Conservation (phyloP, 2,113 vertebrate species). For the Amphiprion ocellaris region DNA sequence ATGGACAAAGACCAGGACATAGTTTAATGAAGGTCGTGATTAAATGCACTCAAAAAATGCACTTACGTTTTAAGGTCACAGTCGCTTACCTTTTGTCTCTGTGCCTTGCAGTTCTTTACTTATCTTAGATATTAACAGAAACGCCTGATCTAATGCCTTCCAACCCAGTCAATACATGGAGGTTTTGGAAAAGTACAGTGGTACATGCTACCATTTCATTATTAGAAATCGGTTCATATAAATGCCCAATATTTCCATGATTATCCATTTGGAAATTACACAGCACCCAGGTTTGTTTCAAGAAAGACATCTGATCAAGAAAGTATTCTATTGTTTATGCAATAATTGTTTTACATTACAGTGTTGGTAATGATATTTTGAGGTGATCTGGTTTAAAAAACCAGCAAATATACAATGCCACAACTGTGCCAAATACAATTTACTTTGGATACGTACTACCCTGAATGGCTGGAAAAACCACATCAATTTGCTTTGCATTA, state of each 20-base stretch:
- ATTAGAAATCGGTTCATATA: background rate
- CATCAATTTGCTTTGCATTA: conserved; percentile 18
- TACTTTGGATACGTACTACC: conserved; percentile 32
- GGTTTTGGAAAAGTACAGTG: background rate
- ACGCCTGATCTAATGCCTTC: conserved; percentile 12
- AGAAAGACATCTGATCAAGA: background rate
- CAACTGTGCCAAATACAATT: conserved; percentile 30
- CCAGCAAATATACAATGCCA: background rate
- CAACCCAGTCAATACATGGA: background rate
- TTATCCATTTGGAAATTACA: background rate
- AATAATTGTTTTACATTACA: conserved; percentile 40
- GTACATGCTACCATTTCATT: conserved; percentile 2
- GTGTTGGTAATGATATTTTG: background rate
- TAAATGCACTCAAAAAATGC: conserved; percentile 32
- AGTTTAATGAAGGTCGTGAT: conserved; percentile 11
- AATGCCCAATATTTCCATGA: background rate
- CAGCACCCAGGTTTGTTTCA: conserved; percentile 7
- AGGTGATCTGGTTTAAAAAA: conserved; percentile 8
- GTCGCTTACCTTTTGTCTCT: conserved; percentile 35
- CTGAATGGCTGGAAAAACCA: conserved; percentile 25
- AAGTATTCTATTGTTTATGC: background rate
- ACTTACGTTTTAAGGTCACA: conserved; percentile 21
- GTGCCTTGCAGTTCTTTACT: conserved; percentile 25
- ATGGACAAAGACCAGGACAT: conserved; percentile 19
- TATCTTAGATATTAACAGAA: conserved; percentile 5